Conservation (phyloP, 2,797 vertebrate genomes). For the Rhinichthys osculus region DNA sequence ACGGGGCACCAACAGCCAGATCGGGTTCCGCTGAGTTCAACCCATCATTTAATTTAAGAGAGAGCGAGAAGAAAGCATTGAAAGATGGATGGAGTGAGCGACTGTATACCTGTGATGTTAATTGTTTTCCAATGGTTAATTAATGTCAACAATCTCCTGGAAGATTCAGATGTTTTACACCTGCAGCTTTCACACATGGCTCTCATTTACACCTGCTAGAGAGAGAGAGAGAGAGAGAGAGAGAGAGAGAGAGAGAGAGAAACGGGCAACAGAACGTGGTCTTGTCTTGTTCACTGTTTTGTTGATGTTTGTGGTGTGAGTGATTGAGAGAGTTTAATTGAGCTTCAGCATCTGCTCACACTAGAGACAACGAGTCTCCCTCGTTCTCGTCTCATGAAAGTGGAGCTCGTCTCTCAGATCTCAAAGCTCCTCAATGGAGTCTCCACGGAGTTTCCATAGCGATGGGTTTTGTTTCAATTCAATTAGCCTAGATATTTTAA, state of each 20-base stretch:
- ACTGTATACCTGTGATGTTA: slow-evolving; percentile 39
- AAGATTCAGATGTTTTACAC: slow-evolving; percentile 54
- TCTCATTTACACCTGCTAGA: slow-evolving; percentile 51
- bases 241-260: slow-evolving; percentile 19
- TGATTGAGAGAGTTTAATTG: slow-evolving; percentile 82
- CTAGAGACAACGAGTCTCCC: slow-evolving; percentile 75
- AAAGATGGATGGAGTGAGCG: background rate
- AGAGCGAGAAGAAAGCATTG: background rate
- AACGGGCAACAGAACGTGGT: background rate
- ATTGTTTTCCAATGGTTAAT: slow-evolving; percentile 61
- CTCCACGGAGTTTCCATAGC: slow-evolving; percentile 55
- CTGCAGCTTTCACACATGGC: slow-evolving; percentile 32
- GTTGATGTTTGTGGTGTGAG: slow-evolving; percentile 50
- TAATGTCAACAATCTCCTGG: slow-evolving; percentile 58
- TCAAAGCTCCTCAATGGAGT: background rate
- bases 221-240: slow-evolving; percentile 15
- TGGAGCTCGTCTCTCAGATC: slow-evolving; percentile 27
- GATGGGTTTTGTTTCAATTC: slow-evolving; percentile 53
- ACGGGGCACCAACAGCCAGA: slow-evolving; percentile 31
- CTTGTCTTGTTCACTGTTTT: slow-evolving; percentile 28
- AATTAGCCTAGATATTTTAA: slow-evolving; percentile 61
- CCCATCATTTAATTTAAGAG: background rate
- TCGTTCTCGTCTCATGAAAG: slow-evolving; percentile 28
- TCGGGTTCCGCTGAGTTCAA: slow-evolving; percentile 1
- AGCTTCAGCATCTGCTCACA: slow-evolving; percentile 83